Base-by-base conservation (phyloP, 2,113 vertebrate species). In the Dromaius novaehollandiae region DNA sequence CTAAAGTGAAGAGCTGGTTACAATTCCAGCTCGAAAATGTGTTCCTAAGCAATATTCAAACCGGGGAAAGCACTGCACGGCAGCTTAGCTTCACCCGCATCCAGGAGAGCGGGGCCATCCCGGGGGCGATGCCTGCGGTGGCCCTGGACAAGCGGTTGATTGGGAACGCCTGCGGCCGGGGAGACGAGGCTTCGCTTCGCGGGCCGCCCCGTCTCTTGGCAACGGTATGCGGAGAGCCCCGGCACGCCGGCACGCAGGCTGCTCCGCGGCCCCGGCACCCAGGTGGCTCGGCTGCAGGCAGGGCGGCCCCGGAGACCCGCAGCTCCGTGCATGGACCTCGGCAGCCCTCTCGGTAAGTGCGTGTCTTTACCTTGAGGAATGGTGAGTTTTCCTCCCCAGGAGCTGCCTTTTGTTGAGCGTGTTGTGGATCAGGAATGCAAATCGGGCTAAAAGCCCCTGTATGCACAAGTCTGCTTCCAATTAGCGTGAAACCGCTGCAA, bases 111-210 rank as follows among this genome's bases (percentile, higher is more conserved):
- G 7, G 6, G 84, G 74, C 74, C 36, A 18, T 48, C 83, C 0
- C 0, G 14, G 44, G 16, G 16, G 79, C 6, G 64, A 6, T 61
- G 86, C 64, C 32, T 0, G 1, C 40, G 88, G 50, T 82, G 76
- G 68, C 17, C 5, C 50, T 92, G 66, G 56, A 94, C 90, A 86
- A 96, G 93, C 81, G 85, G 82, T 95, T 95, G 97, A 94, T 96
- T 95, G 89, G 95, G 95, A 97, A 97, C 97, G 96, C 87, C 96
- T 97, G 79, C 93, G 91, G 78, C 86, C 22, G 92, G 63, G 0
- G 42, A 89, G 95, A 58, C 84, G 51, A 93, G 68, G 77, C 38
- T 38, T 38, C 50, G 95, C 96, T 95, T 93, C 89, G 75, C 78
- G 94, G 91, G 18, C 91, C 79, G 94, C 66, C 28, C 81, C 82